Evolutionary conservation across 2,888 invertebrate species (phyloP).

Genomic region (Aphrophora alni): DNA sequence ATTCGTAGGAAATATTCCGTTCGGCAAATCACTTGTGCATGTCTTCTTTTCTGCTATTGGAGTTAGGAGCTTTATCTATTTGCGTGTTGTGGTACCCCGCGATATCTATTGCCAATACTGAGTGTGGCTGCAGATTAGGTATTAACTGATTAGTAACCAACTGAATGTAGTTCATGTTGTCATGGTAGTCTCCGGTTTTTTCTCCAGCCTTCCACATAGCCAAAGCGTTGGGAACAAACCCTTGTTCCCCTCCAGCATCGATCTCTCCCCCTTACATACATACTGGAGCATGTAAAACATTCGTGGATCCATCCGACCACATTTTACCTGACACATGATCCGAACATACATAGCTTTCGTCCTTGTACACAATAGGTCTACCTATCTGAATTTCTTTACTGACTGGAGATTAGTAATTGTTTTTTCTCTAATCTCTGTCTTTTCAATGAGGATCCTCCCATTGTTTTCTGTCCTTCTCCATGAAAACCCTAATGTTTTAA

Average conservation of each 20-base stretch:
- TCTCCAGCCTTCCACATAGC: slow-evolving; percentile 13
- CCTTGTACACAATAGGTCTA: slow-evolving; percentile 8
- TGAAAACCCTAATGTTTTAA: background rate
- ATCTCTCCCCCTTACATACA: no score
- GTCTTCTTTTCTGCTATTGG: background rate
- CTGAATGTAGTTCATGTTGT: slow-evolving; percentile 20
- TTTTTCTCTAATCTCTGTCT: slow-evolving; percentile 7
- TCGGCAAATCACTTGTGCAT: slow-evolving; percentile 11
- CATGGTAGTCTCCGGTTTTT: slow-evolving; percentile 18
- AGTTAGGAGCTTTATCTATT: no score
- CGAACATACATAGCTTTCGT: slow-evolving; percentile 1
- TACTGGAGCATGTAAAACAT: background rate
- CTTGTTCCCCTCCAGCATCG: no score
- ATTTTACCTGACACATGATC: background rate
- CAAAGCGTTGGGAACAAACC: background rate
- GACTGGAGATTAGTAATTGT: background rate
- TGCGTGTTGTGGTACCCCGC: slow-evolving; percentile 13
- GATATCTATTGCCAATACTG: slow-evolving; percentile 6
- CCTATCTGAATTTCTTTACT: background rate
- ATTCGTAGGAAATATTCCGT: background rate
- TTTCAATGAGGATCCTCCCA: background rate
- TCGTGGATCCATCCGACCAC: background rate
- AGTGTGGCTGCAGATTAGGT: background rate
- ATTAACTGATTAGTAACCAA: no score
- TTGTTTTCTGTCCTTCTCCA: slow-evolving; percentile 13